Conservation (phyloP, 2,113 vertebrate genomes). For the Poeciliopsis turrubarensis region DNA sequence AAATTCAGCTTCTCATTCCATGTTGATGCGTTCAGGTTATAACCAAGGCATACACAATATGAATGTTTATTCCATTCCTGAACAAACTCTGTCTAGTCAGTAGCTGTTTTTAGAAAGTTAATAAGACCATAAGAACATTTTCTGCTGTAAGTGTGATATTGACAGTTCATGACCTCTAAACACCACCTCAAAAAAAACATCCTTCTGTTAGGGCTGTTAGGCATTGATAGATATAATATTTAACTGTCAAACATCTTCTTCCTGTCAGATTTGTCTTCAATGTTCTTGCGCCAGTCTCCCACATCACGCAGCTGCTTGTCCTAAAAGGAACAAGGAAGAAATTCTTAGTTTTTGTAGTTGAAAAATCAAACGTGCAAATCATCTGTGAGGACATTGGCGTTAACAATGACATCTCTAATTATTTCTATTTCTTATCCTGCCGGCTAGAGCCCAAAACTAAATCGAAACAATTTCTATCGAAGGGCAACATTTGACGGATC, state of each 20-base stretch:
- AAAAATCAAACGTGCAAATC: too few relatives aligned
- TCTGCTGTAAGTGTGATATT: not conserved
- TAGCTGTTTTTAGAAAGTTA: not conserved
- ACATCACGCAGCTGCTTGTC: slow-evolving; percentile 88
- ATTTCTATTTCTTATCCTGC: too few relatives aligned
- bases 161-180: not conserved
- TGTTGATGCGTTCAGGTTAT: too few relatives aligned
- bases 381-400: too few relatives aligned
- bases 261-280: slow-evolving; percentile 97
- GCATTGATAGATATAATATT: slow-evolving; percentile 69
- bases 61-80: too few relatives aligned
- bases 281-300: slow-evolving; percentile 98
- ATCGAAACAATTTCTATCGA: too few relatives aligned
- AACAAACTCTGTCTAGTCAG: not conserved
- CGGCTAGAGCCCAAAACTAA: too few relatives aligned
- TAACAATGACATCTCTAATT: too few relatives aligned
- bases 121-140: not conserved
- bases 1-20: too few relatives aligned
- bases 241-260: slow-evolving; percentile 98
- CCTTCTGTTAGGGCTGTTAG: slow-evolving; percentile 34
- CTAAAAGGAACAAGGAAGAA: slow-evolving; percentile 63
- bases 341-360: too few relatives aligned
- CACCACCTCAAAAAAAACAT: not conserved
- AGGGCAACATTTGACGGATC: too few relatives aligned
- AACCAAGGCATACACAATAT: too few relatives aligned